phyloP scores from a whole-genome alignment of 2,888 invertebrate genomes.

The Villa cingulata region DNA sequence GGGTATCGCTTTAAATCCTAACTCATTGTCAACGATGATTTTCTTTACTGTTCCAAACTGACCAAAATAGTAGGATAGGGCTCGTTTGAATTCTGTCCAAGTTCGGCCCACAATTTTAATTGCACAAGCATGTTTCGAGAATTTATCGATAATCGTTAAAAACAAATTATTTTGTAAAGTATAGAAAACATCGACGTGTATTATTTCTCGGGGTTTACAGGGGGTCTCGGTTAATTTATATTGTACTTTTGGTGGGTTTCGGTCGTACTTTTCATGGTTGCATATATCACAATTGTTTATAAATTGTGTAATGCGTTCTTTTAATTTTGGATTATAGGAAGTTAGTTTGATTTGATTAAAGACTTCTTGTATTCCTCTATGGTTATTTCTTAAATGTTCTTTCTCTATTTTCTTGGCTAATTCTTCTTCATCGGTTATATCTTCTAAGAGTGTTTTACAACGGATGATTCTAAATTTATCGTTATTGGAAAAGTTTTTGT shows the following conservation, averaged over 20 bases:
- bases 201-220: background rate
- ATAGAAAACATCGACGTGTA: conserved; percentile 7
- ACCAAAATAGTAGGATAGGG: background rate
- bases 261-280: background rate
- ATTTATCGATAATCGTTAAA: conserved; percentile 7
- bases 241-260: background rate
- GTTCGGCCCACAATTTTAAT: conserved; percentile 1
- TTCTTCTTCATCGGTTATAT: background rate
- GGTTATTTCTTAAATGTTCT: background rate
- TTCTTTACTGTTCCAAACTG: background rate
- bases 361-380: background rate
- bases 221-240: conserved; percentile 4
- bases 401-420: background rate
- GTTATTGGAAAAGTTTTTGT: background rate
- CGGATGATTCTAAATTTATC: background rate
- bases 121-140: conserved; percentile 3
- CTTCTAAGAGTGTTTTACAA: background rate
- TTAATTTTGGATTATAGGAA: background rate
- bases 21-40: background rate
- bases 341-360: background rate
- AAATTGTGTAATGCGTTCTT: background rate
- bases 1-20: background rate
- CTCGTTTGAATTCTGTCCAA: conserved; percentile 4
- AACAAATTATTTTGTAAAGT: background rate
- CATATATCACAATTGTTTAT: background rate